These are phyloP conservation scores for Palaemon carinicauda DNA, from an alignment of 1,140 invertebrate species.

Conservation along the genomic window DNA sequence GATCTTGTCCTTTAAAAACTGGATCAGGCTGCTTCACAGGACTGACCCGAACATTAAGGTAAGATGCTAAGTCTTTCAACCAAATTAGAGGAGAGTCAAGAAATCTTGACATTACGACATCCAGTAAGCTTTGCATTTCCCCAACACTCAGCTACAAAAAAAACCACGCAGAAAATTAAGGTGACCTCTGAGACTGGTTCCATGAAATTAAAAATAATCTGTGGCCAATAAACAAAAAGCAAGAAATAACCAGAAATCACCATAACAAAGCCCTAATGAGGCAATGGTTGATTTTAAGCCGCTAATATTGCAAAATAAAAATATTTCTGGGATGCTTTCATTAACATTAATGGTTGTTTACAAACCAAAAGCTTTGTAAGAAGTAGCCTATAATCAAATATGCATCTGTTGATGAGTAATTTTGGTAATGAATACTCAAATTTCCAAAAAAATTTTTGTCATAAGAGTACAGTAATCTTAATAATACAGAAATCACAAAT, in stretches of 20 bases:
- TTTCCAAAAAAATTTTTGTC: too few species aligned
- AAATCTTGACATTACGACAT: slow-evolving; percentile 41
- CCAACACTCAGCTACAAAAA: slow-evolving; percentile 25
- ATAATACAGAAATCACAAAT: too few species aligned
- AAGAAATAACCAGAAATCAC: not conserved
- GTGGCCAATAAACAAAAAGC: not conserved
- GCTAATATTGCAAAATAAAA: too few species aligned
- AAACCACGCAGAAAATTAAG: not conserved
- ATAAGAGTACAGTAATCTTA: too few species aligned
- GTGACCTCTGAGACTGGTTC: not conserved
- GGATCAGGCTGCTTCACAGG: slow-evolving; percentile 32
- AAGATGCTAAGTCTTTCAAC: slow-evolving; percentile 44
- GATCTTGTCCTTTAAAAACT: slow-evolving; percentile 25
- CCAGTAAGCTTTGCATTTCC: slow-evolving; percentile 38
- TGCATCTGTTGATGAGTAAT: too few species aligned
- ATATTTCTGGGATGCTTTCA: too few species aligned
- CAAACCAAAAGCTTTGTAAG: too few species aligned
- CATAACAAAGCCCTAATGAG: not conserved
- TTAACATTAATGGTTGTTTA: too few species aligned
- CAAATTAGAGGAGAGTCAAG: slow-evolving; percentile 34
- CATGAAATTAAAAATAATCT: not conserved
- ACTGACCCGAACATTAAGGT: slow-evolving; percentile 39
- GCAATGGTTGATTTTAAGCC: too few species aligned
- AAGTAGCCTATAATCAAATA: too few species aligned
- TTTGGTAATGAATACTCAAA: too few species aligned